Evolutionary conservation across 2,113 vertebrate species (phyloP).

Genomic region (Loxodonta africana): DNA sequence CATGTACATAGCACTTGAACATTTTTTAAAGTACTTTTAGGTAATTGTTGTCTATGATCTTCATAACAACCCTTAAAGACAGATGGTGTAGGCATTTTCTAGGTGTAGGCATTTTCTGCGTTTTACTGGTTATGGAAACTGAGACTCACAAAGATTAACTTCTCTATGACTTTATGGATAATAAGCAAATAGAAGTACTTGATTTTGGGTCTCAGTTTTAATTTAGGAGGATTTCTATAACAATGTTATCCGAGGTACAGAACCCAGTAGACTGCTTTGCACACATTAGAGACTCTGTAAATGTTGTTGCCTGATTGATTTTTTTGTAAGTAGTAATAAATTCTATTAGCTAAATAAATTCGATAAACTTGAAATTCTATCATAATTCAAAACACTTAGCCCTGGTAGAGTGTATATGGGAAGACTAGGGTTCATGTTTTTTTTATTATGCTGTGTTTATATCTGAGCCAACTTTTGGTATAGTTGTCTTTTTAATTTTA

Average conservation of each 20-base stretch:
- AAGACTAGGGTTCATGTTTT: background rate
- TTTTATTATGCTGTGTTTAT: background rate
- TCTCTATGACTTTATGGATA: background rate
- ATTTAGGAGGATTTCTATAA: background rate
- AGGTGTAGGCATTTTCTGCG: background rate
- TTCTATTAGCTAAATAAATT: background rate
- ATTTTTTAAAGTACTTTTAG: background rate
- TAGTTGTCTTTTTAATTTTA: background rate
- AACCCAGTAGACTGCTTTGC: background rate
- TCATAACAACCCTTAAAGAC: background rate
- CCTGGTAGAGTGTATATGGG: background rate
- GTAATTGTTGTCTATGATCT: background rate
- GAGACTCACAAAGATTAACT: background rate
- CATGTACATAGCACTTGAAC: background rate
- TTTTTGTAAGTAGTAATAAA: background rate
- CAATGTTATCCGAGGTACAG: background rate
- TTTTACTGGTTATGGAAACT: background rate
- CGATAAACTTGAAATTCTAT: constrained; percentile 4
- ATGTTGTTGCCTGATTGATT: background rate
- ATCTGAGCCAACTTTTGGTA: background rate
- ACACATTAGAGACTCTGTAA: background rate
- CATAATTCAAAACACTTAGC: background rate
- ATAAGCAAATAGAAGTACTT: background rate
- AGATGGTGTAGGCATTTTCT: background rate
- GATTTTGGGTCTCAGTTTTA: background rate